A percentile compares a stretch with the other conserved stretches of the same genome.
Evolutionary conservation across 2,797 vertebrate genomes (phyloP).

Genomic region (Enteromius trimaculatus): DNA sequence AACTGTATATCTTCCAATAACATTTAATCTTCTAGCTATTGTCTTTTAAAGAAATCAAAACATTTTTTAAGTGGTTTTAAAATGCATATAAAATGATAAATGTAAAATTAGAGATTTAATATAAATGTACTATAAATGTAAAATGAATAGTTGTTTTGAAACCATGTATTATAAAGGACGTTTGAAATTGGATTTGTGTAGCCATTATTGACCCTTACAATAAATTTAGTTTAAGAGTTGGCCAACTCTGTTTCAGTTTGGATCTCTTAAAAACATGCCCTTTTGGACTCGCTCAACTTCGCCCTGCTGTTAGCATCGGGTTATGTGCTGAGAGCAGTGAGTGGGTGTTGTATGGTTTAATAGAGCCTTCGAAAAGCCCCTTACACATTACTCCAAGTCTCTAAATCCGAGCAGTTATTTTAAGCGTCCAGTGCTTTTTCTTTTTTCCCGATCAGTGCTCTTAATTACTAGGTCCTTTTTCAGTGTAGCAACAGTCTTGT

Average conservation of each 20-base stretch:
- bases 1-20: not conserved
- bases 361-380: constrained; percentile 15
- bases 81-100: not conserved
- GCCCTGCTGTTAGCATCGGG: constrained; percentile 13
- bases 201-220: not conserved
- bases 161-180: not conserved
- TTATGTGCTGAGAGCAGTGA: not conserved
- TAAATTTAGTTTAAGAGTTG: not conserved
- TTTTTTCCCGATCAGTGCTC: constrained; percentile 18
- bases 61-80: not conserved
- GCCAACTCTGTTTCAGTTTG: not conserved
- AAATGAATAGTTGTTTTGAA: not conserved
- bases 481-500: constrained; percentile 38
- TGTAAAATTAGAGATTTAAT: not conserved
- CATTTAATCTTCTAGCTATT: not conserved
- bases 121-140: not conserved
- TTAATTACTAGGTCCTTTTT: constrained; percentile 55
- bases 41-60: not conserved
- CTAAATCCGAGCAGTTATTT: constrained; percentile 52
- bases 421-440: constrained; percentile 42
- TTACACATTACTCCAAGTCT: constrained; percentile 12
- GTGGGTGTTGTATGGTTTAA: not conserved
- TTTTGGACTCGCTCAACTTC: constrained; percentile 35
- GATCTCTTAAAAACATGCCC: constrained; percentile 11
- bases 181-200: constrained; percentile 4